Conservation (phyloP, 2,113 vertebrate genomes). For the Tragelaphus imberbis region DNA sequence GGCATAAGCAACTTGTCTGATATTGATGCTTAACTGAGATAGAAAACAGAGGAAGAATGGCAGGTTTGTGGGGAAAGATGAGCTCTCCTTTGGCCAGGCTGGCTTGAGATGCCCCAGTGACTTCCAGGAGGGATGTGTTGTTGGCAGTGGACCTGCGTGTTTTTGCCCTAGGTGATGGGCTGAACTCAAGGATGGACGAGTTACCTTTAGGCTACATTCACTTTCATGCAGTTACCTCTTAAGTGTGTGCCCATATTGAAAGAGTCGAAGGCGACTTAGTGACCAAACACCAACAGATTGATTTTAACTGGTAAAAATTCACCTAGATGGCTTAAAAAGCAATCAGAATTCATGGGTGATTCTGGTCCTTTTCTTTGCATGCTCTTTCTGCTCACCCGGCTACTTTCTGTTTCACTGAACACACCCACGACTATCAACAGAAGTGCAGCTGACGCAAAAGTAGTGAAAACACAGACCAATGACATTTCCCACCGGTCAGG, state of each 20-base stretch:
- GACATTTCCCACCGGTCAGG: not conserved
- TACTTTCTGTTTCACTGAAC: not conserved
- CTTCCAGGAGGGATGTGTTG: not conserved
- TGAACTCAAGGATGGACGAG: not conserved
- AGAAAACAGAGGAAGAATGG: not conserved
- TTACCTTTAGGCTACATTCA: not conserved
- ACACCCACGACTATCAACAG: not conserved
- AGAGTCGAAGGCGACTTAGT: accelerated
- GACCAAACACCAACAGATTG: not conserved
- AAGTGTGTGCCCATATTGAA: not conserved
- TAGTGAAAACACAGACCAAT: not conserved
- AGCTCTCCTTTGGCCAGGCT: not conserved
- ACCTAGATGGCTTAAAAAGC: not conserved
- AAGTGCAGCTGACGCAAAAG: not conserved
- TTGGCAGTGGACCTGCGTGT: not conserved
- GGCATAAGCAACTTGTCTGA: not conserved
- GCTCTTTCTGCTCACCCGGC: not conserved
- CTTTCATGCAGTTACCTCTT: not conserved
- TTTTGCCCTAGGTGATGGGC: not conserved
- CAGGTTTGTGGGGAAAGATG: not conserved
- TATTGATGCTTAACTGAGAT: not conserved
- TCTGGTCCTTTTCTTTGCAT: not conserved
- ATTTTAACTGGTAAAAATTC: not conserved
- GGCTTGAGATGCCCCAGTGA: not conserved
- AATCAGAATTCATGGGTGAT: not conserved